Percentiles rank a stretch among this genome's conserved stretches.
These are phyloP conservation scores for Parauchenoglanis ngamensis DNA, from an alignment of 2,797 vertebrate genomes.

Conservation along the genomic window DNA sequence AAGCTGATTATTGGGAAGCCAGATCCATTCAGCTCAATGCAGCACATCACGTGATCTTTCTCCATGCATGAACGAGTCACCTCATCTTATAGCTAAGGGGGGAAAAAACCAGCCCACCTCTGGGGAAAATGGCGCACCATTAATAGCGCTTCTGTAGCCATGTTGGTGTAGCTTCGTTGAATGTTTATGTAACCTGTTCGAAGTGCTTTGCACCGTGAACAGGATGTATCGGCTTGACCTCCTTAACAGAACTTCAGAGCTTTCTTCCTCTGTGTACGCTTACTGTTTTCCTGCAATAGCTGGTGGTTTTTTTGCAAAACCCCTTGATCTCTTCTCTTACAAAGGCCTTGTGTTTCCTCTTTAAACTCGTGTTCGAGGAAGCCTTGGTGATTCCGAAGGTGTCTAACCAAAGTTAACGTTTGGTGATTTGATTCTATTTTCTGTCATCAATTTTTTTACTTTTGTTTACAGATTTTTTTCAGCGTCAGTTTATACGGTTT, in stretches of 20 bases:
- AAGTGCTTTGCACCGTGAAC: slow-evolving; percentile 11
- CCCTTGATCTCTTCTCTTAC: slow-evolving; percentile 34
- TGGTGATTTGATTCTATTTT: neutral
- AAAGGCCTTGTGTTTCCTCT: slow-evolving; percentile 25
- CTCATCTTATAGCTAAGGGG: neutral
- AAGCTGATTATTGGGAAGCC: neutral
- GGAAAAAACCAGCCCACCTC: neutral
- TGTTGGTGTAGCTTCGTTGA: neutral
- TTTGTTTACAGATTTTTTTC: neutral
- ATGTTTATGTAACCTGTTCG: neutral
- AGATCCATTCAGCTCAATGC: neutral
- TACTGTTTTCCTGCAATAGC: slow-evolving; percentile 29
- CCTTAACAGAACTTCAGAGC: slow-evolving; percentile 12
- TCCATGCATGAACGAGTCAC: neutral
- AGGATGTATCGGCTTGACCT: slow-evolving; percentile 34
- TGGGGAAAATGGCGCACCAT: neutral
- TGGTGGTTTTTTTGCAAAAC: slow-evolving; percentile 36
- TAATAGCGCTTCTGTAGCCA: neutral
- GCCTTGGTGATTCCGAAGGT: slow-evolving; percentile 6
- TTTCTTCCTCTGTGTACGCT: neutral
- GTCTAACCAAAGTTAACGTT: neutral
- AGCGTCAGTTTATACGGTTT: neutral
- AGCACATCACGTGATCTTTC: neutral
- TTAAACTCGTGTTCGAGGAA: slow-evolving; percentile 18
- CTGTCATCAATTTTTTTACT: neutral